A percentile compares a stretch with the other conserved stretches of the same genome.
These are phyloP conservation scores for Timema podura DNA, from an alignment of 2,888 invertebrate species.

Conservation along the genomic window DNA sequence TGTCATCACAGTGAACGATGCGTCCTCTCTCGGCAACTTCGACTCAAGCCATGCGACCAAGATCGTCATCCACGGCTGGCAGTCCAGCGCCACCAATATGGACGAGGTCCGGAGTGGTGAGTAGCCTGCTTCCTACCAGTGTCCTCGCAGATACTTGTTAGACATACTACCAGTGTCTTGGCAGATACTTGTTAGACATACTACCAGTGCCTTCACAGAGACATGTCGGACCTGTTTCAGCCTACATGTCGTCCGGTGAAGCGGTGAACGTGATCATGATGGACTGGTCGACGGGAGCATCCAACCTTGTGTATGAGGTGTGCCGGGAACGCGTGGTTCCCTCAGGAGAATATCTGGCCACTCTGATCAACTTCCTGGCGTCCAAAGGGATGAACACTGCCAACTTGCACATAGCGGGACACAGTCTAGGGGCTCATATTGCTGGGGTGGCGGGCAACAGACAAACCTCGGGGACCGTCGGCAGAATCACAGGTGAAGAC, in stretches of 20 bases:
- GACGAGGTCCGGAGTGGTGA: background rate
- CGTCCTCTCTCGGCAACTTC: background rate
- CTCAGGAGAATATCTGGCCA: background rate
- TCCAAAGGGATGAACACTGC: background rate
- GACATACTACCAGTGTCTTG: too few species aligned
- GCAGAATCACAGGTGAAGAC: background rate
- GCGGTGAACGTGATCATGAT: slow-evolving; percentile 10
- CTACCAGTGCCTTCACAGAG: too few species aligned
- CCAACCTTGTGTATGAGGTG: background rate
- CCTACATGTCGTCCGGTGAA: background rate
- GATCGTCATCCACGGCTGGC: slow-evolving; percentile 1
- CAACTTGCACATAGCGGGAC: background rate
- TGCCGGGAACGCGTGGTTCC: background rate
- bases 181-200: too few species aligned
- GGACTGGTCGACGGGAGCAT: slow-evolving; percentile 3
- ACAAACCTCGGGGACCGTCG: background rate
- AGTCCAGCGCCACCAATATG: background rate
- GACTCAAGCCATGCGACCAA: background rate
- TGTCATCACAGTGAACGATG: background rate
- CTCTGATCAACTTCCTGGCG: background rate
- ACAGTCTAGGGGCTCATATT: slow-evolving; percentile 8
- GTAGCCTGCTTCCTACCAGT: too few species aligned
- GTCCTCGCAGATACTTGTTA: too few species aligned
- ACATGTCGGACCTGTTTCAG: background rate
- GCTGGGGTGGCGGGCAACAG: slow-evolving; percentile 10